These are phyloP conservation scores for Chironex yamaguchii DNA, from an alignment of 30 jellyfish, hydroid and myxozoan species.

Conservation along the genomic window DNA sequence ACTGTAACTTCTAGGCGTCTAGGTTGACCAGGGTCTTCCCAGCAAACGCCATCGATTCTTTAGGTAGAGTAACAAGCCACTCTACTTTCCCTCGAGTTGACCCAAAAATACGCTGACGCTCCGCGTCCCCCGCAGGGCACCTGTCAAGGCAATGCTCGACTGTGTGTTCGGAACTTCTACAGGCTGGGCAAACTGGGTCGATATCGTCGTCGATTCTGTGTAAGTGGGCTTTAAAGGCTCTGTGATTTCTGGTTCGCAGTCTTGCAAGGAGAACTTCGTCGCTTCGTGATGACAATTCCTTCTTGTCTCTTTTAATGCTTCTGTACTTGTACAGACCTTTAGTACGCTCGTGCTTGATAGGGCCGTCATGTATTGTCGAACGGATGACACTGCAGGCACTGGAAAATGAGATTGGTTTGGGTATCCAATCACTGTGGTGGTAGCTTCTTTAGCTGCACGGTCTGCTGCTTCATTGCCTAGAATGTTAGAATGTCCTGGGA, in stretches of 20 bases:
- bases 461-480: constrained; percentile 27
- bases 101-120: constrained; percentile 5
- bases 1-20: not conserved
- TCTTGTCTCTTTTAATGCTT: not conserved
- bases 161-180: not conserved
- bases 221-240: not conserved
- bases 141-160: not conserved
- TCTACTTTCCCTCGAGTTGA: constrained; percentile 20
- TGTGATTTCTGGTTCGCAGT: constrained; percentile 12
- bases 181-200: constrained; percentile 1
- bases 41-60: constrained; percentile 5
- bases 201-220: constrained; percentile 5
- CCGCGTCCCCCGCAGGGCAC: constrained; percentile 1
- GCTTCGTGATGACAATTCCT: not conserved
- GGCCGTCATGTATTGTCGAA: not conserved
- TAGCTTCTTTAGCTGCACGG: constrained; percentile 16
- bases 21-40: constrained; percentile 33
- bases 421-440: not conserved
- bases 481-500: constrained; percentile 33
- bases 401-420: not conserved
- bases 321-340: not conserved
- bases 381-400: constrained; percentile 9
- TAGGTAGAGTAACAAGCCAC: constrained; percentile 34
- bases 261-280: not conserved
- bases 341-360: not conserved